These are phyloP conservation scores for Neosilurus mollespiculum DNA, from an alignment of 2,797 vertebrate genomes.

Conservation along the genomic window DNA sequence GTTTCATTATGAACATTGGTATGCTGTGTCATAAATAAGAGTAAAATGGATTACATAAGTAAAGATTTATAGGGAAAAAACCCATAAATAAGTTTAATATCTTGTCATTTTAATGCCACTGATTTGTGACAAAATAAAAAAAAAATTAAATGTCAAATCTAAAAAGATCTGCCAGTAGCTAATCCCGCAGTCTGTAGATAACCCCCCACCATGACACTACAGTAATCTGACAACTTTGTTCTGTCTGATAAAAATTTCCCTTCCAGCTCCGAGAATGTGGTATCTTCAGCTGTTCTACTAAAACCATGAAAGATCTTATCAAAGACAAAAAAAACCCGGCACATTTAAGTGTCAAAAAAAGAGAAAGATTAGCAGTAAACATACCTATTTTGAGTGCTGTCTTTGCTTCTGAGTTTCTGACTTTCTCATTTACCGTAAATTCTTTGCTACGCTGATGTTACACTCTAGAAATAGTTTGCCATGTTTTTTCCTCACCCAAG, in stretches of 20 bases:
- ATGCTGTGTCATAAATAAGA: not conserved
- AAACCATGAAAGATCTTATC: not conserved
- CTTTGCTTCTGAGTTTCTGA: not conserved
- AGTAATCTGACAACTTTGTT: not conserved
- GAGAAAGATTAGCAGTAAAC: not conserved
- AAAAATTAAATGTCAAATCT: not conserved
- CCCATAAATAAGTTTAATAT: not conserved
- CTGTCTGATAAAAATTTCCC: not conserved
- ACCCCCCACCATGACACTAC: not conserved
- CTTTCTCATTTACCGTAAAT: not conserved
- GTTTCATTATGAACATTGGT: not conserved
- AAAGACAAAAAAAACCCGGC: not conserved
- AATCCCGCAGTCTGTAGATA: not conserved
- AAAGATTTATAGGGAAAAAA: not conserved
- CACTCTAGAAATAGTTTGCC: constrained; percentile 42
- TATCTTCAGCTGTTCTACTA: not conserved
- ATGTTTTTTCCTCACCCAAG: constrained; percentile 40
- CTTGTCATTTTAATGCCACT: not conserved
- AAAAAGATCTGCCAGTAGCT: not conserved
- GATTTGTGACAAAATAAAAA: not conserved
- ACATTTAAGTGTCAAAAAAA: not conserved
- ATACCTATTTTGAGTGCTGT: constrained; percentile 1
- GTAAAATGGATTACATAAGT: not conserved
- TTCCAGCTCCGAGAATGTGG: not conserved
- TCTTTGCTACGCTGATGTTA: constrained; percentile 1